A percentile compares a stretch with the other conserved stretches of the same genome.
phyloP scores from a whole-genome alignment of 2,113 vertebrate genomes.

The Arizona elegans region DNA sequence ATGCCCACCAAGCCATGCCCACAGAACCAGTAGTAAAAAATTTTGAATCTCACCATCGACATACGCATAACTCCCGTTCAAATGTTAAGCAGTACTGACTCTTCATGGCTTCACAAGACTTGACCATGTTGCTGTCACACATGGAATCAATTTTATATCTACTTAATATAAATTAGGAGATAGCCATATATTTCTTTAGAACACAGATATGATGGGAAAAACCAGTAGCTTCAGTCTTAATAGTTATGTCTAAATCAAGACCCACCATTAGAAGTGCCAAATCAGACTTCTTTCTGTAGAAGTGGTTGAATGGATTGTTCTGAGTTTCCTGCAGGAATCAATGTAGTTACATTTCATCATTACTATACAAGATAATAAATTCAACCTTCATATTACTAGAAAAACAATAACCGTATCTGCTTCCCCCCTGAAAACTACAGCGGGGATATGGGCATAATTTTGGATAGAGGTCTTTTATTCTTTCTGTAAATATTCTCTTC shows the following conservation, averaged over 20 bases:
- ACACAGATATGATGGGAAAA: neutral
- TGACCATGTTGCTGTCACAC: neutral
- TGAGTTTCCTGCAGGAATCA: neutral
- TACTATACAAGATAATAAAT: neutral
- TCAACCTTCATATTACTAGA: neutral
- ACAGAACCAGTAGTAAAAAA: too few relatives aligned
- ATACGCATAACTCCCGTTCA: neutral
- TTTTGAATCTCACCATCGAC: too few relatives aligned
- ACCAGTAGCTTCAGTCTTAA: neutral
- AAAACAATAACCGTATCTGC: neutral
- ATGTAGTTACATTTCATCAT: neutral
- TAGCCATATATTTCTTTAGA: neutral
- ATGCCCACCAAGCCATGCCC: too few relatives aligned
- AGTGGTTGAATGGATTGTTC: neutral
- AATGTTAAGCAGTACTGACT: neutral
- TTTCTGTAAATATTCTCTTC: neutral
- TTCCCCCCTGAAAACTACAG: neutral
- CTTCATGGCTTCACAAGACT: neutral
- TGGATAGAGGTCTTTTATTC: neutral
- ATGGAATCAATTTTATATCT: neutral
- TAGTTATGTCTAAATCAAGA: neutral
- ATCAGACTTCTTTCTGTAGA: neutral
- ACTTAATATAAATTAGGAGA: neutral
- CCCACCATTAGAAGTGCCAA: neutral
- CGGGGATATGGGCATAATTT: neutral